These are phyloP conservation scores for Mylabris sibirica DNA, from an alignment of 2,888 invertebrate species.

Conservation along the genomic window DNA sequence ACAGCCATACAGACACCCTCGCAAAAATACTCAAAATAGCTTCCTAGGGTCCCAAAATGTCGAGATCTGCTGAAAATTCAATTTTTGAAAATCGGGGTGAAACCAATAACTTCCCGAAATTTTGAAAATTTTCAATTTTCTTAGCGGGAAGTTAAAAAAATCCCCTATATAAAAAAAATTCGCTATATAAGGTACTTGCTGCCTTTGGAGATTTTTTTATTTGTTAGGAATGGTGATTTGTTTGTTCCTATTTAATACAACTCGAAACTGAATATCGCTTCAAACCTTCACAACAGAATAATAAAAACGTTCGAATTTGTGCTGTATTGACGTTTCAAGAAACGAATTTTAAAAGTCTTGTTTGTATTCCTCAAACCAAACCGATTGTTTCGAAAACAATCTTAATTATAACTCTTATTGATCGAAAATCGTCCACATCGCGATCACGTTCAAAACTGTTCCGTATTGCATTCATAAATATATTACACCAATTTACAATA, in stretches of 20 bases:
- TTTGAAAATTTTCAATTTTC: too few relatives aligned
- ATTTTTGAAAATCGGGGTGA: too few relatives aligned
- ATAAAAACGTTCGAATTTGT: not conserved
- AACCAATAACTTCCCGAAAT: too few relatives aligned
- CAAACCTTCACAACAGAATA: not conserved
- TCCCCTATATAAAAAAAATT: too few relatives aligned
- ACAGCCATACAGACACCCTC: too few relatives aligned
- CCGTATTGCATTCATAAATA: not conserved
- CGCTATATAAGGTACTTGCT: too few relatives aligned
- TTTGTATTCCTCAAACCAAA: not conserved
- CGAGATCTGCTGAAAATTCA: too few relatives aligned
- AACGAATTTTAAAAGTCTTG: not conserved
- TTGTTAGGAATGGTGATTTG: not conserved
- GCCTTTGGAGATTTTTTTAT: too few relatives aligned
- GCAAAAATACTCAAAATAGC: too few relatives aligned
- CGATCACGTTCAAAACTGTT: not conserved
- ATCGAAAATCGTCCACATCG: not conserved
- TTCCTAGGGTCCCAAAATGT: too few relatives aligned
- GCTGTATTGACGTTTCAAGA: not conserved
- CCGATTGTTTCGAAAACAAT: not conserved
- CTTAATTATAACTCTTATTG: not conserved
- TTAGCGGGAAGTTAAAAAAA: too few relatives aligned
- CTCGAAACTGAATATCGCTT: not conserved
- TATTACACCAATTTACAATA: not conserved
- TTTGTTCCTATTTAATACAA: constrained; percentile 7